Evolutionary conservation across 2,888 invertebrate genomes (phyloP).

Genomic region (Polyommatus iphigenia): DNA sequence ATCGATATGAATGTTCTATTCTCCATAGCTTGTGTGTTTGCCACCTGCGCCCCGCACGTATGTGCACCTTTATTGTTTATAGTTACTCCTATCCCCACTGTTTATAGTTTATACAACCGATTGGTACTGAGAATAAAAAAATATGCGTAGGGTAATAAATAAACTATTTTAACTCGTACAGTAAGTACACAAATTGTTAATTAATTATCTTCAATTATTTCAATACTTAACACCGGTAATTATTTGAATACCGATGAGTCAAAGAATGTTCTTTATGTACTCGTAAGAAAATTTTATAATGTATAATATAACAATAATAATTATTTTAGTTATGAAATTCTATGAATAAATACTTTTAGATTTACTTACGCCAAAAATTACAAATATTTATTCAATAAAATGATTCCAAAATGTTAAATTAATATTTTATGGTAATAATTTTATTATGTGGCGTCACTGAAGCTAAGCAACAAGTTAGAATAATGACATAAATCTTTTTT

Average conservation of each 20-base stretch:
- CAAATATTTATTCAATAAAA: no score
- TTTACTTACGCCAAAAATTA: no score
- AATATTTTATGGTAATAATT: no score
- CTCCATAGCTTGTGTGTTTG: constrained; percentile 7
- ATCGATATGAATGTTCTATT: neutral
- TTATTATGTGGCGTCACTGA: no score
- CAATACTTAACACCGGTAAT: neutral
- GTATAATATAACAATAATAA: neutral
- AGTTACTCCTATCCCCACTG: neutral
- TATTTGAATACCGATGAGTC: neutral
- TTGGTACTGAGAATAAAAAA: neutral
- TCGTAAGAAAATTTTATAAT: neutral
- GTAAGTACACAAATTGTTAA: neutral
- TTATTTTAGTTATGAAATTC: neutral
- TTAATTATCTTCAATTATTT: neutral
- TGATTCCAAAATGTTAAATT: no score
- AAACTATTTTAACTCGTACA: neutral
- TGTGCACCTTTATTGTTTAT: constrained; percentile 8
- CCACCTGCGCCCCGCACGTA: neutral
- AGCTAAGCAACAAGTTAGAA: no score
- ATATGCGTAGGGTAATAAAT: neutral
- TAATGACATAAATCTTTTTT: no score
- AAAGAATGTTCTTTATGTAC: neutral
- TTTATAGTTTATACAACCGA: neutral
- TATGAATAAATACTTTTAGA: no score